Evolutionary conservation across 2,113 vertebrate species (phyloP).

Genomic region (Sylvietta virens): DNA sequence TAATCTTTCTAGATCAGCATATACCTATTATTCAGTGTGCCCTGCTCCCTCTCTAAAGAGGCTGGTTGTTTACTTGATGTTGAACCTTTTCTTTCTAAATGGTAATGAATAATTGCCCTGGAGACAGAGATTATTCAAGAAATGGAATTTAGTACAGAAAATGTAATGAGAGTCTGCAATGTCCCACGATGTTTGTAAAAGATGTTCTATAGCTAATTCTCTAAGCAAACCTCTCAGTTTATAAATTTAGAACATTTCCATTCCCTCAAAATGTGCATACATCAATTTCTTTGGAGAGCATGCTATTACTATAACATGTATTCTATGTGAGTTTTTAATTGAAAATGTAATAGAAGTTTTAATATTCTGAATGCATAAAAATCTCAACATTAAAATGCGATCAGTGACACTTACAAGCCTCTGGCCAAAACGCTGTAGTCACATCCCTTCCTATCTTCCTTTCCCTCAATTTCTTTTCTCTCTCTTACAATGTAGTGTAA

Average conservation of each 20-base stretch:
- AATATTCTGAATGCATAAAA: conserved; percentile 33
- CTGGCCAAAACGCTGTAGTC: not conserved
- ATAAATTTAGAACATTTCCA: conserved; percentile 3
- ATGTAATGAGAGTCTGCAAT: not conserved
- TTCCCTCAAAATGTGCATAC: not conserved
- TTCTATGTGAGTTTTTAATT: conserved; percentile 26
- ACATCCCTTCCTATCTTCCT: conserved; percentile 12
- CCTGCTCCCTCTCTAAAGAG: not conserved
- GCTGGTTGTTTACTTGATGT: not conserved
- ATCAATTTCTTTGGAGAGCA: not conserved
- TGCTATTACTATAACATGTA: not conserved
- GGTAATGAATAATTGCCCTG: not conserved
- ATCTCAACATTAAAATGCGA: not conserved
- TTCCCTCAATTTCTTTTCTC: conserved; percentile 22
- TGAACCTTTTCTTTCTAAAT: conserved; percentile 17
- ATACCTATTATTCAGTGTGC: not conserved
- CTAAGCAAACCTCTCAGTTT: not conserved
- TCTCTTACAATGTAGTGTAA: conserved; percentile 15
- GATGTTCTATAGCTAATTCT: conserved; percentile 7
- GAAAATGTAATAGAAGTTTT: conserved; percentile 35
- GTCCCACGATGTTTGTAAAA: not conserved
- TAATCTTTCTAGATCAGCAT: not conserved
- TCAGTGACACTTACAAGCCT: conserved; percentile 18
- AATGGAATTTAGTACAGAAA: not conserved
- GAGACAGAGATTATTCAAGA: conserved; percentile 15